These are phyloP conservation scores for Cephalotes varians DNA, from an alignment of 2,888 invertebrate species.

Conservation along the genomic window DNA sequence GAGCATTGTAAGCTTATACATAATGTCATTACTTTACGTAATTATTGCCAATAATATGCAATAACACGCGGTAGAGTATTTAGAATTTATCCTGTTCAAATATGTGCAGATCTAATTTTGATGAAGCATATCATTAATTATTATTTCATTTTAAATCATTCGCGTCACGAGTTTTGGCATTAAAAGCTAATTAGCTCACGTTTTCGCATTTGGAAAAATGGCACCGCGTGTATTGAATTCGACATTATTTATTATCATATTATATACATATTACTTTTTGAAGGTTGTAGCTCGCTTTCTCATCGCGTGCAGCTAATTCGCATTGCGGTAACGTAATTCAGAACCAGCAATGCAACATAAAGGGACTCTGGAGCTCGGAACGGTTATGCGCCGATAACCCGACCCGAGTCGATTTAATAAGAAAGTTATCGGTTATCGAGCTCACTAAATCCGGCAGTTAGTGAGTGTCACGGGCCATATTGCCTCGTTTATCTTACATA, in stretches of 20 bases:
- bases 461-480: conserved; percentile 80
- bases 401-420: conserved; percentile 76
- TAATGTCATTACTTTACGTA: background rate
- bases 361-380: conserved; percentile 39
- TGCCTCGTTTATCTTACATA: conserved; percentile 83
- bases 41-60: conserved; percentile 6
- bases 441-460: conserved; percentile 81
- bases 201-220: background rate
- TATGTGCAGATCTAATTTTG: background rate
- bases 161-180: background rate
- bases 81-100: background rate
- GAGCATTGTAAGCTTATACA: background rate
- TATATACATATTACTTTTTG: background rate
- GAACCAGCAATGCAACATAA: conserved; percentile 48
- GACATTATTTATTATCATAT: background rate
- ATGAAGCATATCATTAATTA: background rate
- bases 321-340: conserved; percentile 52
- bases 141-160: conserved; percentile 10
- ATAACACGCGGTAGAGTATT: background rate
- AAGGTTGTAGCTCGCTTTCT: background rate
- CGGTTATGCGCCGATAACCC: conserved; percentile 67
- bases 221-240: background rate
- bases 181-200: background rate
- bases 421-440: conserved; percentile 82
- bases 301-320: background rate